These are phyloP conservation scores for Chloebia gouldiae DNA, from an alignment of 2,113 vertebrate species.

Conservation along the genomic window DNA sequence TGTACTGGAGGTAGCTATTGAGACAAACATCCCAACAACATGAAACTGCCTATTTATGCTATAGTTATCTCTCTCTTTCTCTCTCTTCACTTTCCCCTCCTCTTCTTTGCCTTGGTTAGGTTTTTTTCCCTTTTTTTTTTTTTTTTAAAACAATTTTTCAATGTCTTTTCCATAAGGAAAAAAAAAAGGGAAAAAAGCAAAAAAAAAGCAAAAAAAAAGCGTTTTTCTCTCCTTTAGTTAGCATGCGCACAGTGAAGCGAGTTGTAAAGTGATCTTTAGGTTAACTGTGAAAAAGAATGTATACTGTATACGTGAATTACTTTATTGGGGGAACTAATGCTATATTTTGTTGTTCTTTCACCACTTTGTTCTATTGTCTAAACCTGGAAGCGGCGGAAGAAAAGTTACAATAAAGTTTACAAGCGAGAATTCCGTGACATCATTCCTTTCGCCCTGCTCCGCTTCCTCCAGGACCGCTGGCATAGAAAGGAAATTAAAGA, in stretches of 20 bases:
- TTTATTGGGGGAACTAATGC: conserved; percentile 85
- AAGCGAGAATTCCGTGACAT: conserved; percentile 79
- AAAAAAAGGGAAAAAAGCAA: background rate
- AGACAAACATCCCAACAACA: conserved; percentile 97
- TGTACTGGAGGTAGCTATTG: conserved; percentile 76
- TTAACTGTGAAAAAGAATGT: conserved; percentile 89
- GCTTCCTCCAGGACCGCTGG: conserved; percentile 64
- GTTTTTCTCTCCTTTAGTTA: conserved; percentile 76
- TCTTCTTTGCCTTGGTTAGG: conserved; percentile 64
- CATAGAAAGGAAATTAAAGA: conserved; percentile 42
- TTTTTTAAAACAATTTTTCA: background rate
- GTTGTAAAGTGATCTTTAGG: conserved; percentile 83
- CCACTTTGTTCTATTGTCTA: conserved; percentile 86
- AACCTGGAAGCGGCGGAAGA: conserved; percentile 84
- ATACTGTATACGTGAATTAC: conserved; percentile 90
- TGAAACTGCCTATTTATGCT: conserved; percentile 99
- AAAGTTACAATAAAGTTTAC: conserved; percentile 93
- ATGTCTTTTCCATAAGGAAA: conserved; percentile 15
- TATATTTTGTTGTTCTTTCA: conserved; percentile 87
- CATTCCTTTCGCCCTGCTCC: conserved; percentile 63
- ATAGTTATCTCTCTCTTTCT: conserved; percentile 75
- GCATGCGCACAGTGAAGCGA: conserved; percentile 96
- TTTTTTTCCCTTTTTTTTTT: background rate
- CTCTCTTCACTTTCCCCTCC: conserved; percentile 35
- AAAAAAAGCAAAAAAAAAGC: background rate